phyloP scores from a whole-genome alignment of 2,797 vertebrate genomes.

The Tapirus indicus region DNA sequence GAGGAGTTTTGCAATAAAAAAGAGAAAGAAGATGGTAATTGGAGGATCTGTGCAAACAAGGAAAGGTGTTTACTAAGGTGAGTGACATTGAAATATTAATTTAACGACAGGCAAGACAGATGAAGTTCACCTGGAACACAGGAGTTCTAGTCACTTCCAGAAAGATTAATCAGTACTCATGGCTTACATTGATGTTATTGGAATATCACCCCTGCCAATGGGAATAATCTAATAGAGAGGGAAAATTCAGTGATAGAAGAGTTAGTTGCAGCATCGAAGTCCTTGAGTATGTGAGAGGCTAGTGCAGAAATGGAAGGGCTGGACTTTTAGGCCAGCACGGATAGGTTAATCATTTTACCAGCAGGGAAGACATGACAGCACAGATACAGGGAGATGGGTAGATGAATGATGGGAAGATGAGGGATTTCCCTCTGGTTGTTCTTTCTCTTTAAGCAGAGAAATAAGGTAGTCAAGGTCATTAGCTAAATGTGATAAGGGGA shows the following conservation, averaged over 20 bases:
- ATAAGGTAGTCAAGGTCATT: background rate
- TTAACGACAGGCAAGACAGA: background rate
- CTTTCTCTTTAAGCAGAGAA: background rate
- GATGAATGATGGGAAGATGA: background rate
- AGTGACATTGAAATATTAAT: background rate
- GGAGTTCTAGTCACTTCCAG: background rate
- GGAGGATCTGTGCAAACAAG: background rate
- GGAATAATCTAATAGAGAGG: background rate
- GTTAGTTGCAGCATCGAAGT: background rate
- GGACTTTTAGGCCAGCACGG: rapidly evolving
- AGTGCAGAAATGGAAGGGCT: background rate
- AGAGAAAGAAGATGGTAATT: background rate
- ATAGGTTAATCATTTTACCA: background rate
- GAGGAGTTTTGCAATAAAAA: background rate
- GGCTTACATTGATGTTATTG: background rate
- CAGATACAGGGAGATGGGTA: background rate
- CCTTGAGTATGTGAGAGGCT: background rate
- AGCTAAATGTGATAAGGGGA: background rate
- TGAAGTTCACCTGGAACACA: background rate
- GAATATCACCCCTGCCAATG: background rate
- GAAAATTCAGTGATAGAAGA: background rate
- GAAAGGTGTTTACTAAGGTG: background rate
- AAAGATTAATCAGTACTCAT: background rate
- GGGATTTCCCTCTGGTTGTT: background rate
- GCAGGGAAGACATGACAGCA: background rate